Conservation (phyloP, 2,113 vertebrate genomes). For the Scytalopus superciliaris region DNA sequence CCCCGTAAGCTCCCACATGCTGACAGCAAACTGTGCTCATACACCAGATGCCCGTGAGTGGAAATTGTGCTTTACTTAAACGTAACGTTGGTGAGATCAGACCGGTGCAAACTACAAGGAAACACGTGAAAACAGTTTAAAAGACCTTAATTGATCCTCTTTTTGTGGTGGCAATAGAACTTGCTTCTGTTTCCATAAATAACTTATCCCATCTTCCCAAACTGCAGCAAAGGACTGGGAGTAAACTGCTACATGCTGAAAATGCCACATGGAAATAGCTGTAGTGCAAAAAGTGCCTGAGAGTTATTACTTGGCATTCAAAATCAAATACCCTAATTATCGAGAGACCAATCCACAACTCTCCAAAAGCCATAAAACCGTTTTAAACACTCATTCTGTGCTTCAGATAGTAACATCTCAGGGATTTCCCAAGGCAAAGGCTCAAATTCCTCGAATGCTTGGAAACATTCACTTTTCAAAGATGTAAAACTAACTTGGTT, state of each 20-base stretch:
- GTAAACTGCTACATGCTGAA: neutral
- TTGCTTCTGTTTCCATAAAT: neutral
- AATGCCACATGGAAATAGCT: neutral
- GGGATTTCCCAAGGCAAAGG: neutral
- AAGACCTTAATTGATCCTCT: neutral
- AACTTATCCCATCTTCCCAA: neutral
- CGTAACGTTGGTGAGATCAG: neutral
- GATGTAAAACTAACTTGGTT: neutral
- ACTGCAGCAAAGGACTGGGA: neutral
- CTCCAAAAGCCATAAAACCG: neutral
- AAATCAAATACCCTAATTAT: neutral
- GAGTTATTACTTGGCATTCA: neutral
- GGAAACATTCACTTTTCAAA: neutral
- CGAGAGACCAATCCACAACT: neutral
- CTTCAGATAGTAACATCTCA: neutral
- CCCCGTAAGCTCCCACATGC: neutral
- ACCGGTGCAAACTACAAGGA: neutral
- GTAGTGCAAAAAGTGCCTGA: neutral
- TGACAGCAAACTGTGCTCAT: neutral
- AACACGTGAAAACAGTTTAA: neutral
- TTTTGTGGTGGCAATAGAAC: neutral
- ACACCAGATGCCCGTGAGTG: neutral
- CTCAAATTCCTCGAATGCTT: neutral
- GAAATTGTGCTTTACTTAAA: neutral
- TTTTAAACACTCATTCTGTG: neutral